These are phyloP conservation scores for Pelmatolapia mariae DNA, from an alignment of 2,113 vertebrate genomes.

Conservation along the genomic window DNA sequence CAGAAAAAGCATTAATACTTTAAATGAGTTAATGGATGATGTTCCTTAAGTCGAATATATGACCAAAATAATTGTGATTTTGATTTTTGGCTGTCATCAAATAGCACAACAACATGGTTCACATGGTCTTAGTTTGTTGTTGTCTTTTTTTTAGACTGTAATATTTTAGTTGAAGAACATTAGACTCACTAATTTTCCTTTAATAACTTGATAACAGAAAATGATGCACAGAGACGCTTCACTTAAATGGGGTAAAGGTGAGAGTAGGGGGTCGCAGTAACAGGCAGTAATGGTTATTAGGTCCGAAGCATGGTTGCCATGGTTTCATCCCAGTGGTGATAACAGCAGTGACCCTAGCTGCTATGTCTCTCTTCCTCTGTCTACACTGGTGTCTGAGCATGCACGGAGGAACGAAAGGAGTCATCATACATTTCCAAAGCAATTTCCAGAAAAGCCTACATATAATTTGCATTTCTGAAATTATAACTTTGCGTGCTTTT, in stretches of 20 bases:
- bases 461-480: neutral
- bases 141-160: neutral
- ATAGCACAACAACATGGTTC: neutral
- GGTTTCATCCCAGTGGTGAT: neutral
- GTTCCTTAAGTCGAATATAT: neutral
- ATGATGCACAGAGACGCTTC: neutral
- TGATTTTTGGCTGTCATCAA: neutral
- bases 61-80: neutral
- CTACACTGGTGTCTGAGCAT: neutral
- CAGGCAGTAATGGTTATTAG: neutral
- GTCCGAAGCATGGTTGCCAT: neutral
- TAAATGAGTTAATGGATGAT: neutral
- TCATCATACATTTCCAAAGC: neutral
- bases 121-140: neutral
- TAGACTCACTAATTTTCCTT: neutral
- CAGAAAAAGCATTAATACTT: neutral
- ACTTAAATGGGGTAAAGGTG: neutral
- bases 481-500: fast-evolving
- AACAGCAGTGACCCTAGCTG: neutral
- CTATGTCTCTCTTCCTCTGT: neutral
- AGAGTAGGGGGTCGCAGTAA: neutral
- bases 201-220: neutral
- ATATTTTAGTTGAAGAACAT: neutral
- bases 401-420: neutral
- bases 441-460: neutral